Base-by-base conservation (phyloP, 2,888 invertebrate genomes). In the Epistrophe grossulariae region DNA sequence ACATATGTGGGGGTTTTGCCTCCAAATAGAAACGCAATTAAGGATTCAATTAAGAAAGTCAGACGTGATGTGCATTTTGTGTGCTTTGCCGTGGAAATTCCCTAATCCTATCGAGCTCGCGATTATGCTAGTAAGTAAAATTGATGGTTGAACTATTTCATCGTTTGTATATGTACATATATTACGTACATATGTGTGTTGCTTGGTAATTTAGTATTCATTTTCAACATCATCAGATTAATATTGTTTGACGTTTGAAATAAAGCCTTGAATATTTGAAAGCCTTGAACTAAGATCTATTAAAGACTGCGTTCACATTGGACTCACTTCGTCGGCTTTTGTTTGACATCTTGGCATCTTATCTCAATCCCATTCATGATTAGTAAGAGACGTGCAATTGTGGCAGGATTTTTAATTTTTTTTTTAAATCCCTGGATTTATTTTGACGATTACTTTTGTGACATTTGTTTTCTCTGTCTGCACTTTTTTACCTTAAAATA, bases 41-140 rank as follows among this genome's bases (percentile, higher is more conserved):
- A 82, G 85, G 71, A 87, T 87, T 87, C 85, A 87, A 87, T 87
- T 87, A 82, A 82, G 82, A 82, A 74, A 82, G 79, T 79, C 78
- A 74, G 64, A 87, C 85, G 85, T 87, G 82, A 87, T 82, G 79
- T 74, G 85, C 73, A 87, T 87, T 80, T 80, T 55, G 57, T 68
- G 68, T 68, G 35, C 24, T 35, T 13, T 19, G 64, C 28, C 45
- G 19, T 68, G 50, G 19, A 35, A 50, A 35, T 50, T 50, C 35
- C 38, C 13, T 68, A 50, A 68, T 50, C 50, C 35, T 68, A 68
- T 50, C n/a, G 19, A 68, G 19, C 35, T 5, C 28, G 50, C 5
- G 50, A 31, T 68, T 50, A 50, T 50, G 35, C 19, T 35, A 15
- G 19, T 19, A 68, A 68, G 17, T 40, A 17, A 62, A 68, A 70